Conservation (phyloP, 2,113 vertebrate genomes). For the Panthera uncia region DNA sequence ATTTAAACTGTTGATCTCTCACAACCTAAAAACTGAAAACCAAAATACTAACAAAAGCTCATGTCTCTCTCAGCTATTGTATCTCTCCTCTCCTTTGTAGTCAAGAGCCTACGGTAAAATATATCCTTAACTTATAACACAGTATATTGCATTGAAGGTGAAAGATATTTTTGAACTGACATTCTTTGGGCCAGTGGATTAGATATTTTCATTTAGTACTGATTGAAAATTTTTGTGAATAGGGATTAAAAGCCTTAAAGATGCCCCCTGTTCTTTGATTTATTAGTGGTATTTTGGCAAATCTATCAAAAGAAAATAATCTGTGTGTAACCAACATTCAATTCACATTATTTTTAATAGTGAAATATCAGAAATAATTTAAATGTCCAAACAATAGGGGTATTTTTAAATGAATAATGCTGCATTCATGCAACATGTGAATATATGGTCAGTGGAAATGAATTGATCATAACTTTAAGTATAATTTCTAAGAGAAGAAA, state of each 20-base stretch:
- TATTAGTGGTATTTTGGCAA: neutral
- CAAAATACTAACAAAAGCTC: neutral
- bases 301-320: neutral
- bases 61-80: neutral
- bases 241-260: neutral
- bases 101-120: neutral
- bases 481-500: neutral
- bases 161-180: neutral
- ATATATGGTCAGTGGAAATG: neutral
- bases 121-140: neutral
- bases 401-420: neutral
- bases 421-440: neutral
- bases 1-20: neutral
- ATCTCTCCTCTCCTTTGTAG: neutral
- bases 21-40: neutral
- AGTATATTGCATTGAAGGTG: neutral
- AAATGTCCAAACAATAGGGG: neutral
- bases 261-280: neutral
- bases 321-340: neutral
- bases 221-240: neutral
- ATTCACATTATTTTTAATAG: conserved; percentile 14
- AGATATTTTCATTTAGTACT: neutral
- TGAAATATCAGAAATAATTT: neutral
- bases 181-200: neutral
- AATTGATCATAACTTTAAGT: neutral